Conservation (phyloP, 2,797 vertebrate genomes). For the Novumbra hubbsi region DNA sequence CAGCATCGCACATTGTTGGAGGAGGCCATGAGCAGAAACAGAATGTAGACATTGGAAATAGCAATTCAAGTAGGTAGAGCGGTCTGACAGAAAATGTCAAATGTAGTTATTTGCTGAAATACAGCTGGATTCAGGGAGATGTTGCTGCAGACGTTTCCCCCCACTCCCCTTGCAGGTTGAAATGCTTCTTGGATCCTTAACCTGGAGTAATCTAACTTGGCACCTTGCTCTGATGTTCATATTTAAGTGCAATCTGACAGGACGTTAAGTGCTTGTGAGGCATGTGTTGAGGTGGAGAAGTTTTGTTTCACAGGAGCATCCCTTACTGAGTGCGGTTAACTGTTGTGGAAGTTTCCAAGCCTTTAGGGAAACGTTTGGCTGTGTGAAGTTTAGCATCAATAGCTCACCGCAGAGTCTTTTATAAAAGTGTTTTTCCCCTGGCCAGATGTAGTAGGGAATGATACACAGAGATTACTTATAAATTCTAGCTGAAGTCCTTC, state of each 20-base stretch:
- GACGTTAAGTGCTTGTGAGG: slow-evolving; percentile 54
- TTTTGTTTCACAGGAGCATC: slow-evolving; percentile 28
- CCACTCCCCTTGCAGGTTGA: slow-evolving; percentile 32
- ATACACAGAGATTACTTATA: not conserved
- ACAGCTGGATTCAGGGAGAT: slow-evolving; percentile 33
- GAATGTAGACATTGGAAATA: no score
- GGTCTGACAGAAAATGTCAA: slow-evolving; percentile 31
- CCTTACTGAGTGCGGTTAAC: slow-evolving; percentile 27
- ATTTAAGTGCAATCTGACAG: slow-evolving; percentile 45
- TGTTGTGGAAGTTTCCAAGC: slow-evolving; percentile 27
- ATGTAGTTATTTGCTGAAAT: slow-evolving; percentile 28
- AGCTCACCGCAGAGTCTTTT: not conserved
- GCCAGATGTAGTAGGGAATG: not conserved
- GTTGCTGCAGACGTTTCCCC: slow-evolving; percentile 31
- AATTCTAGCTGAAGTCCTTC: not conserved
- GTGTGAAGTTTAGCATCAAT: not conserved
- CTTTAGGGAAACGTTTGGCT: slow-evolving; percentile 17
- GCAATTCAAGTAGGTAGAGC: slow-evolving; percentile 30
- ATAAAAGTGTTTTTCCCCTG: not conserved
- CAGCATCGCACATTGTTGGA: slow-evolving; percentile 1
- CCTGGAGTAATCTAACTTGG: slow-evolving; percentile 49
- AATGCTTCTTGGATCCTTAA: slow-evolving; percentile 16
- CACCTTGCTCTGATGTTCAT: slow-evolving; percentile 31
- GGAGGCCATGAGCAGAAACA: not conserved
- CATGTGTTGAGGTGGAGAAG: slow-evolving; percentile 24